Evolutionary conservation across 2,797 vertebrate species (phyloP).

Genomic region (Coracias cyanogaster): DNA sequence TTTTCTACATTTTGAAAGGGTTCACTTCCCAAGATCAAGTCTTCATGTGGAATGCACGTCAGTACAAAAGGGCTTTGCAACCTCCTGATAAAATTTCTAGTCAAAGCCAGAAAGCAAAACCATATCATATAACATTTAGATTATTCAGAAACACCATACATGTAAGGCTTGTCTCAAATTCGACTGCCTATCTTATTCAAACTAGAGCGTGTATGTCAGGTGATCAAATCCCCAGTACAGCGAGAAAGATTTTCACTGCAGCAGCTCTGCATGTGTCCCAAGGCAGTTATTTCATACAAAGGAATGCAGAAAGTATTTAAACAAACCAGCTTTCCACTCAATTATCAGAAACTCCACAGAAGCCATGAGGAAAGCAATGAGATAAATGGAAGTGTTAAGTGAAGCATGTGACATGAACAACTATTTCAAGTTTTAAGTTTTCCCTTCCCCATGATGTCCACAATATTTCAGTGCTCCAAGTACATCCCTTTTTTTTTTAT

Average conservation of each 20-base stretch:
- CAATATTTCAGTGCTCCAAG: background rate
- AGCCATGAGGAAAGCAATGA: background rate
- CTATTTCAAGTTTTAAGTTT: background rate
- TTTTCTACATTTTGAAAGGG: background rate
- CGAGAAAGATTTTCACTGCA: background rate
- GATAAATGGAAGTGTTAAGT: background rate
- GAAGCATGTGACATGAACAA: background rate
- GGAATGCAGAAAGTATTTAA: constrained; percentile 46
- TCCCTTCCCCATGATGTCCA: background rate
- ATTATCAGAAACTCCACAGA: background rate
- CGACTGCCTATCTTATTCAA: background rate
- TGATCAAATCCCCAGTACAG: background rate
- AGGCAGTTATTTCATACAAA: constrained; percentile 6
- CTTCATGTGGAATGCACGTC: background rate
- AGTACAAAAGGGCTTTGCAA: background rate
- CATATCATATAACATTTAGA: background rate
- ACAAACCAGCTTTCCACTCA: constrained; percentile 10
- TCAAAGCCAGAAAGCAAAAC: background rate
- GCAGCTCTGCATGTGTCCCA: background rate
- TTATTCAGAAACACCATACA: background rate
- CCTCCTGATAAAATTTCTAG: background rate
- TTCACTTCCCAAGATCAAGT: background rate
- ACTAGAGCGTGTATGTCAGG: background rate
- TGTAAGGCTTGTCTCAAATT: background rate
- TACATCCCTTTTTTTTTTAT: fast-evolving